Conservation (phyloP, 2,888 invertebrate species). For the Blomia tropicalis region DNA sequence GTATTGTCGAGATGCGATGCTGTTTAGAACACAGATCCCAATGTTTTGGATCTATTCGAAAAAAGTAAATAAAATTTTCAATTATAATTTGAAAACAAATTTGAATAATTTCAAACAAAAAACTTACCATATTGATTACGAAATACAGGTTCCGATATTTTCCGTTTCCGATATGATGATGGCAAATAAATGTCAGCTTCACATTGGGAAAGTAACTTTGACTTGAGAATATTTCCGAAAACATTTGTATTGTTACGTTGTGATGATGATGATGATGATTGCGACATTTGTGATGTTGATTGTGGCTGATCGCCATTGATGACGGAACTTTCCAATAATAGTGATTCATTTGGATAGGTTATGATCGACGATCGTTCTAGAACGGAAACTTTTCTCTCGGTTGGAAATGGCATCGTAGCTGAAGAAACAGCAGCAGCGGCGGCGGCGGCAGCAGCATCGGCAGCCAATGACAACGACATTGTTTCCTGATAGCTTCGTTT, state of each 20-base stretch:
- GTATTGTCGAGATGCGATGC: conserved; percentile 8
- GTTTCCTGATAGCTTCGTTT: conserved; percentile 1
- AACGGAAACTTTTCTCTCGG: conserved; percentile 23
- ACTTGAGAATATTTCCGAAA: conserved; percentile 16
- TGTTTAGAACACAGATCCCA: neutral
- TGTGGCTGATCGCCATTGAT: neutral
- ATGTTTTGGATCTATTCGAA: neutral
- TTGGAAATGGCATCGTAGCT: neutral
- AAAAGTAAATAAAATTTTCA: neutral
- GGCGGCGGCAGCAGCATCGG: neutral
- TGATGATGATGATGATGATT: neutral
- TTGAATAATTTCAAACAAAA: neutral
- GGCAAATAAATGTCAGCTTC: neutral
- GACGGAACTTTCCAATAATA: too few relatives aligned
- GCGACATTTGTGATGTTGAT: neutral
- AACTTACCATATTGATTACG: neutral
- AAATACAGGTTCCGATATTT: conserved; percentile 30
- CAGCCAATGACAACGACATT: too few relatives aligned
- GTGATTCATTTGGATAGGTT: neutral
- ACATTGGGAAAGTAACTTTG: neutral
- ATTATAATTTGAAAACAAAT: neutral
- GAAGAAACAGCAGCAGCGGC: too few relatives aligned
- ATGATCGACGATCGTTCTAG: conserved; percentile 22
- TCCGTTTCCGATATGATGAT: conserved; percentile 29
- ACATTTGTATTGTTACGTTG: neutral